phyloP scores from a whole-genome alignment of 37 sponge, comb jelly and placozoan genomes.

The Ephydatia muelleri region DNA sequence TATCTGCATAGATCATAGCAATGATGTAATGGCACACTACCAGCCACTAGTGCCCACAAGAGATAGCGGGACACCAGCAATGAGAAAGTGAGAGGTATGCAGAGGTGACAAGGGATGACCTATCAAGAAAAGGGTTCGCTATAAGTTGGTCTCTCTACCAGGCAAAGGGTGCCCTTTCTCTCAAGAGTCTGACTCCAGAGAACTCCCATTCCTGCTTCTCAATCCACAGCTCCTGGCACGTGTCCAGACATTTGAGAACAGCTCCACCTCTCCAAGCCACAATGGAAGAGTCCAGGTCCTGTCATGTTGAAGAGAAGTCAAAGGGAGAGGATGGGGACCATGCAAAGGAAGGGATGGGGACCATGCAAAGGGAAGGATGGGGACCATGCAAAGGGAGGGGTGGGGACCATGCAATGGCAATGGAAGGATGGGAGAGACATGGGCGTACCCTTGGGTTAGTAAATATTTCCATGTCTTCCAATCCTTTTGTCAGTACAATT shows the following conservation, averaged over 20 bases:
- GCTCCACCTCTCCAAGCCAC: constrained; percentile 90
- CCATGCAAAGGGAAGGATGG: background rate
- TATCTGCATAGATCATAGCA: no score
- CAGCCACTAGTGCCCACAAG: no score
- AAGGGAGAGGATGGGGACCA: background rate
- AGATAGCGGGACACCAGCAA: no score
- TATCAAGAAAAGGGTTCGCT: no score
- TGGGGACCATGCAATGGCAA: background rate
- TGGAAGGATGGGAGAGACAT: background rate
- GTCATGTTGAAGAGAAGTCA: background rate
- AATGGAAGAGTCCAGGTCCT: constrained; percentile 78
- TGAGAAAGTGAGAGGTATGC: no score
- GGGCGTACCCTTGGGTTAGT: constrained; percentile 72
- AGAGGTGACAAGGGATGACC: no score
- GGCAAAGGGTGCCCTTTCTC: constrained; percentile 84
- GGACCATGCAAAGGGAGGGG: background rate
- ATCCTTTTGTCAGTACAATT: constrained; percentile 12
- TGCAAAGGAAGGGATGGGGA: background rate
- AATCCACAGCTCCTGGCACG: constrained; percentile 91
- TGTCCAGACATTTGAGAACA: constrained; percentile 83
- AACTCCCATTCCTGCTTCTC: constrained; percentile 80
- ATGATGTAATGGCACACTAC: no score
- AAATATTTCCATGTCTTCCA: constrained; percentile 67
- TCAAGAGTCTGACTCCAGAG: constrained; percentile 73
- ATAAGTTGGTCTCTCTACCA: no score